Percentiles rank a stretch among this genome's conserved stretches.
Conservation (phyloP, 1,140 invertebrate genomes). For the Aphaenogaster ashmeadi region DNA sequence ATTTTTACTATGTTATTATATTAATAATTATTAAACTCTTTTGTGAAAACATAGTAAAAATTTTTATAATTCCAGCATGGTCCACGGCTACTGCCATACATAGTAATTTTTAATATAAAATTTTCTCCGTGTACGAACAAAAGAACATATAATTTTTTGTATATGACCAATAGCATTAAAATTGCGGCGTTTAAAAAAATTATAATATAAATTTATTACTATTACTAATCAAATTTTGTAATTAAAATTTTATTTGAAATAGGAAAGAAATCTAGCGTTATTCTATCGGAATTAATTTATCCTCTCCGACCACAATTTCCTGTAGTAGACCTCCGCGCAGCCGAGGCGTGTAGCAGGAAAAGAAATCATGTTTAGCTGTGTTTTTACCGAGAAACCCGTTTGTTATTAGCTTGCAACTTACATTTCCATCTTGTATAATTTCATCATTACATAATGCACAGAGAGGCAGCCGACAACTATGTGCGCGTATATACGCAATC, state of each 20-base stretch:
- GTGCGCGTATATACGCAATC: neutral
- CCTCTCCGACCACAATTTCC: no score
- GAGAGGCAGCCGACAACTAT: neutral
- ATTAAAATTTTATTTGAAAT: neutral
- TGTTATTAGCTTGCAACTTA: slow-evolving; percentile 42
- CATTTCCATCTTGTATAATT: slow-evolving; percentile 67
- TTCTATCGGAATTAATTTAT: neutral
- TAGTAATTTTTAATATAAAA: no score
- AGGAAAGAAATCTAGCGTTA: neutral
- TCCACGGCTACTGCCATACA: no score
- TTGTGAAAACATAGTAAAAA: no score
- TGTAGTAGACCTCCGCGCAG: neutral
- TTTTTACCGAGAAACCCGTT: slow-evolving; percentile 37
- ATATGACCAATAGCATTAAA: neutral
- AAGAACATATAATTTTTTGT: neutral
- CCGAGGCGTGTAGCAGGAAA: neutral
- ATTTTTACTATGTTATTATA: no score
- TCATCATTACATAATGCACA: slow-evolving; percentile 73
- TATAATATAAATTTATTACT: neutral
- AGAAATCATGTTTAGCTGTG: slow-evolving; percentile 6
- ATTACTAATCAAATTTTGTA: neutral
- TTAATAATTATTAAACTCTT: no score
- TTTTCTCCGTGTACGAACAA: no score
- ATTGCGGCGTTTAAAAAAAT: neutral
- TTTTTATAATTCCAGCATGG: no score